Evolutionary conservation across 2,797 vertebrate genomes (phyloP).

Genomic region (Danio jaintianensis): DNA sequence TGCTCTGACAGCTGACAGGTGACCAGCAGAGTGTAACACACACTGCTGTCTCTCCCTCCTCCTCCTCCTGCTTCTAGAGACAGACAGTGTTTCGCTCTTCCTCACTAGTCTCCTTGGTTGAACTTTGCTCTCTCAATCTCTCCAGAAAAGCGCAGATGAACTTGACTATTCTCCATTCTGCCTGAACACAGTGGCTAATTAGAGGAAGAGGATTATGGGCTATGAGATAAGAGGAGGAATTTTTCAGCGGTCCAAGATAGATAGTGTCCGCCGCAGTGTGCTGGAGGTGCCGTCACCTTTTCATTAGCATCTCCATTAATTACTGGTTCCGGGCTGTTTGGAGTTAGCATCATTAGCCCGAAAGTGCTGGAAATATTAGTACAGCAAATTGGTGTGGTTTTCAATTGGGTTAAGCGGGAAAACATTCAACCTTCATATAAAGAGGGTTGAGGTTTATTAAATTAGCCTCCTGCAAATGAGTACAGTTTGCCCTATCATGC

Average conservation of each 20-base stretch:
- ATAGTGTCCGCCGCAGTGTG: conserved; percentile 12
- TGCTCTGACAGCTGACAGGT: conserved; percentile 80
- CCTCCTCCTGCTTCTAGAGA: not conserved
- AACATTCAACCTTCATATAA: conserved; percentile 77
- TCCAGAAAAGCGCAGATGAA: conserved; percentile 53
- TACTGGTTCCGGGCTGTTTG: conserved; percentile 73
- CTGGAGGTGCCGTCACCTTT: conserved; percentile 57
- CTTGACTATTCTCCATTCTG: conserved; percentile 18
- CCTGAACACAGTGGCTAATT: conserved; percentile 54
- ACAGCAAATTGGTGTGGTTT: conserved; percentile 74
- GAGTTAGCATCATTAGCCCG: conserved; percentile 57
- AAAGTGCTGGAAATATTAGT: conserved; percentile 76
- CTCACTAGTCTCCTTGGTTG: conserved; percentile 23
- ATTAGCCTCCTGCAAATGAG: conserved; percentile 82
- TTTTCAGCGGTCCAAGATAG: conserved; percentile 6
- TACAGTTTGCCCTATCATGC: conserved; percentile 74
- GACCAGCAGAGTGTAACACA: conserved; percentile 64
- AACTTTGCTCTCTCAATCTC: conserved; percentile 57
- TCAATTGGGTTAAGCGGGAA: conserved; percentile 80
- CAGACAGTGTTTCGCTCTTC: conserved; percentile 1
- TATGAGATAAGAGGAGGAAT: conserved; percentile 26
- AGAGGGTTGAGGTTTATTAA: conserved; percentile 67
- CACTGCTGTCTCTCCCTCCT: conserved; percentile 18
- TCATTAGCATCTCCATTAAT: conserved; percentile 62
- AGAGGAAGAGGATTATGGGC: conserved; percentile 53